Percentiles rank a stretch among this genome's conserved stretches.
phyloP scores from a whole-genome alignment of 1,140 invertebrate species.

The Luehdorfia chinensis region DNA sequence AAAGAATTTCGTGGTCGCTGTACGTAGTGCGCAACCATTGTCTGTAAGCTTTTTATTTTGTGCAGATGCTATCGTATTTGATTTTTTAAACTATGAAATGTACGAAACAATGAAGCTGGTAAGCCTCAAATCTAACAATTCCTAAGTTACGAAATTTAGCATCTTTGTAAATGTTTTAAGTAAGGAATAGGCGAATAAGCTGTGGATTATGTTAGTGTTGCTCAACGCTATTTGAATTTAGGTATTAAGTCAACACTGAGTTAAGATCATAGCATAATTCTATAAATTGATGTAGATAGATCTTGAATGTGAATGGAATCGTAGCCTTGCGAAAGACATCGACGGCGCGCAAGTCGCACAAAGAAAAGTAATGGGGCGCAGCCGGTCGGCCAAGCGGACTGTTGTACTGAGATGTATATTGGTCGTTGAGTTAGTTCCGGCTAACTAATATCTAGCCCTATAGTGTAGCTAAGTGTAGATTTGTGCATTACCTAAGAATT shows the following conservation, averaged over 20 bases:
- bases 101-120: too few relatives aligned
- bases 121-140: background rate
- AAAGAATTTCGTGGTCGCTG: slow-evolving; percentile 61
- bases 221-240: slow-evolving; percentile 11
- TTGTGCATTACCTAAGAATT: slow-evolving; percentile 3
- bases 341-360: slow-evolving; percentile 6
- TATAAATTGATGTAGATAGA: slow-evolving; percentile 11
- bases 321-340: slow-evolving; percentile 11
- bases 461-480: background rate
- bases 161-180: too few relatives aligned
- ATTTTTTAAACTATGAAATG: slow-evolving; percentile 8
- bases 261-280: slow-evolving; percentile 9
- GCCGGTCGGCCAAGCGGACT: slow-evolving; percentile 4
- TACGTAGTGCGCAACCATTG: slow-evolving; percentile 55
- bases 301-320: slow-evolving; percentile 15
- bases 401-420: slow-evolving; percentile 1
- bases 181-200: too few relatives aligned
- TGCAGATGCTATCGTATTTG: slow-evolving; percentile 12
- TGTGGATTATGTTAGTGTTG: slow-evolving; percentile 15
- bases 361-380: slow-evolving; percentile 18
- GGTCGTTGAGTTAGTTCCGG: slow-evolving; percentile 10
- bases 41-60: slow-evolving; percentile 25
- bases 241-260: slow-evolving; percentile 2
- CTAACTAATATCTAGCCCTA: too few relatives aligned
- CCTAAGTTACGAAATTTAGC: background rate